A percentile compares a stretch with the other conserved stretches of the same genome.
These are phyloP conservation scores for Brachionus rubens DNA, from an alignment of 1,140 invertebrate species.

Conservation along the genomic window DNA sequence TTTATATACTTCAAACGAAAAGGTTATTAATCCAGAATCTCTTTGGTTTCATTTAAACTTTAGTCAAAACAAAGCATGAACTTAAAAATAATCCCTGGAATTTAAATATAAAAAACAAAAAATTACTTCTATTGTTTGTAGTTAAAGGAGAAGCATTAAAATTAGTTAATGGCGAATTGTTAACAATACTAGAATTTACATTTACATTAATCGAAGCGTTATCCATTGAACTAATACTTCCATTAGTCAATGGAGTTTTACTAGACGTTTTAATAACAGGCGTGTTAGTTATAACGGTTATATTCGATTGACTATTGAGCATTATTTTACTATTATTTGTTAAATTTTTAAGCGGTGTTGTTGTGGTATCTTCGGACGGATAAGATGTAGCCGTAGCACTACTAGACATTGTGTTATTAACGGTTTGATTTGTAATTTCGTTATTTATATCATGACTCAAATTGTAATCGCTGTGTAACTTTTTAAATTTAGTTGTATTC, in stretches of 20 bases:
- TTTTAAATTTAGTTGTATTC: slow-evolving; percentile 35
- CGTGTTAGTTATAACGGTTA: not conserved
- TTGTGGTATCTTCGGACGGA: not conserved
- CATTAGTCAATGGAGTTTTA: not conserved
- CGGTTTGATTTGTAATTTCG: not conserved
- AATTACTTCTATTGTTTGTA: slow-evolving; percentile 9
- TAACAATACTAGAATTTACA: slow-evolving; percentile 2
- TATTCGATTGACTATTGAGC: not conserved
- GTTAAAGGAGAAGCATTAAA: slow-evolving; percentile 12
- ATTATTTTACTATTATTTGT: slow-evolving; percentile 32
- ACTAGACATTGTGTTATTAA: not conserved
- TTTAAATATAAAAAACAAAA: too few relatives aligned
- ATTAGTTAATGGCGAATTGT: slow-evolving; percentile 15
- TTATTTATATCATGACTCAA: not conserved
- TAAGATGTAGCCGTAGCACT: not conserved
- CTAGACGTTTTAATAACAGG: not conserved
- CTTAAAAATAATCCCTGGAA: too few relatives aligned
- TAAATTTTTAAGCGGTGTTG: slow-evolving; percentile 27
- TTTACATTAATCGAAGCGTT: not conserved
- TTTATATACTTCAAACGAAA: too few relatives aligned
- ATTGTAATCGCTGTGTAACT: slow-evolving; percentile 11
- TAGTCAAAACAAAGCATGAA: too few relatives aligned
- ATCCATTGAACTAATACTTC: not conserved
- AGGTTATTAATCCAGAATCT: too few relatives aligned
- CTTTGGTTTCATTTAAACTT: too few relatives aligned